Percentiles rank a stretch among this genome's conserved stretches.
Evolutionary conservation across 2,113 vertebrate genomes (phyloP).

Genomic region (Jaculus jaculus): DNA sequence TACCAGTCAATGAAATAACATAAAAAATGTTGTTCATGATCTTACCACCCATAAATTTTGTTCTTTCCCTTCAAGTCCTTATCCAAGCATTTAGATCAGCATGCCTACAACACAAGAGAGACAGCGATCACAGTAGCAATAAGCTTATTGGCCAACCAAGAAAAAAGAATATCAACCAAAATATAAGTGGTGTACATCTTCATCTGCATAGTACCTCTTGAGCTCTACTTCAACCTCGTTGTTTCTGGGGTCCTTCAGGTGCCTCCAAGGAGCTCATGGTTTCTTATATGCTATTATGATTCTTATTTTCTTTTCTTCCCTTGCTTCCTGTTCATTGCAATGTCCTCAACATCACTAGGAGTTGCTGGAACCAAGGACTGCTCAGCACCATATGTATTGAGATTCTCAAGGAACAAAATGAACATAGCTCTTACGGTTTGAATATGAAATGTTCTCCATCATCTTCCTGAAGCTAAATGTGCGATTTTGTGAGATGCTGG

Average conservation of each 20-base stretch:
- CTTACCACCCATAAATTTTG: background rate
- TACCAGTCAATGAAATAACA: background rate
- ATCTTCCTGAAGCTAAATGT: background rate
- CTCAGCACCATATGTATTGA: background rate
- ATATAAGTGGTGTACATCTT: background rate
- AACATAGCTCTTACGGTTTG: background rate
- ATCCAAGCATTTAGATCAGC: background rate
- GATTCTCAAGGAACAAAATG: background rate
- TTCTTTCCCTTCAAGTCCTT: background rate
- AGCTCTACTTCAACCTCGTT: background rate
- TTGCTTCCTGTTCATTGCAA: background rate
- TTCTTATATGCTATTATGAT: background rate
- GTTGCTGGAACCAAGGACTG: background rate
- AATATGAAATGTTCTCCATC: background rate
- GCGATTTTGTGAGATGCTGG: background rate
- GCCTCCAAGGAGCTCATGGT: background rate
- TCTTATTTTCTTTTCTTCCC: background rate
- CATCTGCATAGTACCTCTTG: background rate
- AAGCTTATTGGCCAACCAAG: too few relatives aligned
- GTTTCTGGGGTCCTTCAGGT: background rate
- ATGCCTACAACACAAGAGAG: background rate
- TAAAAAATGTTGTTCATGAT: constrained; percentile 13
- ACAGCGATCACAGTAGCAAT: background rate
- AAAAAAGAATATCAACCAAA: background rate
- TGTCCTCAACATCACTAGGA: background rate